These are phyloP conservation scores for Horisme vitalbata DNA, from an alignment of 2,888 invertebrate genomes.

Conservation along the genomic window DNA sequence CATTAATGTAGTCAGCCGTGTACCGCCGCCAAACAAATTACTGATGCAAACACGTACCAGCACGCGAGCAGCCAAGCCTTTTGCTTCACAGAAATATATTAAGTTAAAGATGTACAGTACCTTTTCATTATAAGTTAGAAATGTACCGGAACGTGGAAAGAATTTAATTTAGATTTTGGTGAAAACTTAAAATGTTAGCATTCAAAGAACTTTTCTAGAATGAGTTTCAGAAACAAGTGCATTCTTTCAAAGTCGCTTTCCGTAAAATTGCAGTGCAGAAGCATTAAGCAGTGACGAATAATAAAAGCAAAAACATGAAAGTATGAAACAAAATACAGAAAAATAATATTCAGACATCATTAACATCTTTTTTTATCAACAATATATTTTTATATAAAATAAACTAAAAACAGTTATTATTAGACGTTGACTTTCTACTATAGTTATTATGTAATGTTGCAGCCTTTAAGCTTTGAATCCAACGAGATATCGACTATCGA, in stretches of 20 bases:
- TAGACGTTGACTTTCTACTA: too few species aligned
- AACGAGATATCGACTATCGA: slow-evolving; percentile 10
- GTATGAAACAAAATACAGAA: too few species aligned
- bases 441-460: too few species aligned
- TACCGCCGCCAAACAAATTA: slow-evolving; percentile 81
- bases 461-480: not conserved
- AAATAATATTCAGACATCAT: too few species aligned
- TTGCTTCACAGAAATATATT: slow-evolving; percentile 45
- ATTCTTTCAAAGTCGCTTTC: too few species aligned
- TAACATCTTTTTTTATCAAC: too few species aligned
- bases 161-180: not conserved
- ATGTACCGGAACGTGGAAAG: not conserved
- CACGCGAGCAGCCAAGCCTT: slow-evolving; percentile 78
- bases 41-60: slow-evolving; percentile 79
- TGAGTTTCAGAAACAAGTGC: too few species aligned
- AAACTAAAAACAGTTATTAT: not conserved
- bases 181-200: not conserved
- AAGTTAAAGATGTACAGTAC: slow-evolving; percentile 12
- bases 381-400: too few species aligned
- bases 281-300: too few species aligned
- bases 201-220: too few species aligned
- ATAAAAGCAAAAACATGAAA: too few species aligned
- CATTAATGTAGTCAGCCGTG: slow-evolving; percentile 77
- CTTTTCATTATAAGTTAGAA: slow-evolving; percentile 29
- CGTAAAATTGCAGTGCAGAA: too few species aligned